phyloP scores from a whole-genome alignment of 2,113 vertebrate genomes.

The Forbesichthys papilliferus region DNA sequence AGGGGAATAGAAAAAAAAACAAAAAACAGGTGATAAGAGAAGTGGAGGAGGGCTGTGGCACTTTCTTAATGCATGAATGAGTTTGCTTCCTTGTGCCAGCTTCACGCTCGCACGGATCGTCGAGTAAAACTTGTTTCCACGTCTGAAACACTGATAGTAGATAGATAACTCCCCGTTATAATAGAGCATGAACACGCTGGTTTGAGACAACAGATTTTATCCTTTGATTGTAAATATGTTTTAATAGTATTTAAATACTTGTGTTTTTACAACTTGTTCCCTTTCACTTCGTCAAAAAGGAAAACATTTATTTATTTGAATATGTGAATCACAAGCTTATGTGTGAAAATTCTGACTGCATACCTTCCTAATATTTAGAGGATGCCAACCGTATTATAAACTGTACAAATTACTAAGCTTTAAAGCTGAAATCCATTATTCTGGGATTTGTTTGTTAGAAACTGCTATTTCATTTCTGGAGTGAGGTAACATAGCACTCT shows the following conservation, averaged over 20 bases:
- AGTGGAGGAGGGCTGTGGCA: slow-evolving; percentile 23
- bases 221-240: slow-evolving; percentile 1
- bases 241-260: slow-evolving; percentile 1
- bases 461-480: too few relatives aligned
- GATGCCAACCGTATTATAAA: too few relatives aligned
- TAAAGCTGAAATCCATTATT: too few relatives aligned
- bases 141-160: slow-evolving; percentile 7
- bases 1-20: slow-evolving; percentile 27
- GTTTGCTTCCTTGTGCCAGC: slow-evolving; percentile 25
- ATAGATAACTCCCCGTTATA: neutral
- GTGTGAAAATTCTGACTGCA: too few relatives aligned
- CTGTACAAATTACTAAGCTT: too few relatives aligned
- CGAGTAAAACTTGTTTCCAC: slow-evolving; percentile 40
- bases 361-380: too few relatives aligned
- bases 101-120: slow-evolving; percentile 2
- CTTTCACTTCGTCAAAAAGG: slow-evolving; percentile 8
- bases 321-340: too few relatives aligned
- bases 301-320: neutral
- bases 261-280: neutral
- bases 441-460: too few relatives aligned
- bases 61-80: slow-evolving; percentile 12
- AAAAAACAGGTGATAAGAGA: slow-evolving; percentile 7
- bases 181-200: neutral
- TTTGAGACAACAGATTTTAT: neutral
- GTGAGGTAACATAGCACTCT: too few relatives aligned